phyloP scores from a whole-genome alignment of 37 sponge, comb jelly and placozoan genomes.

The Theonella swinhoei region DNA sequence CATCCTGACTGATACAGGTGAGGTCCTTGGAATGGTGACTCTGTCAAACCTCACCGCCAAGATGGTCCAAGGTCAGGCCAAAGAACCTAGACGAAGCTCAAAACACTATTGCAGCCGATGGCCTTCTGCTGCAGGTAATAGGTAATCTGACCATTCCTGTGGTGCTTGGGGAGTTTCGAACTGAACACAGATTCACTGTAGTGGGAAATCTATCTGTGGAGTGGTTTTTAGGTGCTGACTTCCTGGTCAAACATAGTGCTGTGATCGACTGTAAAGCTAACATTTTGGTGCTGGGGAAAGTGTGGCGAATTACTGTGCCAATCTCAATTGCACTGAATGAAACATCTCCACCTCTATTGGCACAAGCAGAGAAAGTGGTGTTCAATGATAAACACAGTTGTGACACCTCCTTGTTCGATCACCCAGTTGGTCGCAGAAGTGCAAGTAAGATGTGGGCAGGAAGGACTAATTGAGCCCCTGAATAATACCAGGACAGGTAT shows the following conservation, averaged over 20 bases:
- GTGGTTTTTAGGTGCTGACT: conserved; percentile 36
- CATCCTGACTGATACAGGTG: conserved; percentile 53
- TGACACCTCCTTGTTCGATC: too few relatives aligned
- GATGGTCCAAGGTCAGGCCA: conserved; percentile 47
- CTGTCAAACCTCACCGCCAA: conserved; percentile 70
- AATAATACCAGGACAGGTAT: too few relatives aligned
- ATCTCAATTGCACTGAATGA: too few relatives aligned
- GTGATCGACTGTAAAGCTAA: conserved; percentile 17
- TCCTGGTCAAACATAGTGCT: conserved; percentile 16
- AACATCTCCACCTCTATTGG: too few relatives aligned
- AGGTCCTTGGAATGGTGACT: conserved; percentile 80
- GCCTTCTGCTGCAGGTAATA: conserved; percentile 6
- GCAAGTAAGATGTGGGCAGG: too few relatives aligned
- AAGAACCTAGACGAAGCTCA: too few relatives aligned
- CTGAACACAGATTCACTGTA: conserved; percentile 24
- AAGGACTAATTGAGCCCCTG: too few relatives aligned
- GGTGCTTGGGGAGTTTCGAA: neutral
- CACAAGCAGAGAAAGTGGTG: too few relatives aligned
- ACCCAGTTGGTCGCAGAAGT: too few relatives aligned
- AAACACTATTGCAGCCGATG: conserved; percentile 26
- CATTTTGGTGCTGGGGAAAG: neutral
- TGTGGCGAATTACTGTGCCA: too few relatives aligned
- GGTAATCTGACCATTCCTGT: conserved; percentile 13
- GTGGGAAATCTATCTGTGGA: conserved; percentile 19
- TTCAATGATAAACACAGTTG: too few relatives aligned